phyloP scores from a whole-genome alignment of 2,888 invertebrate genomes.

The Andrena trimmerana region DNA sequence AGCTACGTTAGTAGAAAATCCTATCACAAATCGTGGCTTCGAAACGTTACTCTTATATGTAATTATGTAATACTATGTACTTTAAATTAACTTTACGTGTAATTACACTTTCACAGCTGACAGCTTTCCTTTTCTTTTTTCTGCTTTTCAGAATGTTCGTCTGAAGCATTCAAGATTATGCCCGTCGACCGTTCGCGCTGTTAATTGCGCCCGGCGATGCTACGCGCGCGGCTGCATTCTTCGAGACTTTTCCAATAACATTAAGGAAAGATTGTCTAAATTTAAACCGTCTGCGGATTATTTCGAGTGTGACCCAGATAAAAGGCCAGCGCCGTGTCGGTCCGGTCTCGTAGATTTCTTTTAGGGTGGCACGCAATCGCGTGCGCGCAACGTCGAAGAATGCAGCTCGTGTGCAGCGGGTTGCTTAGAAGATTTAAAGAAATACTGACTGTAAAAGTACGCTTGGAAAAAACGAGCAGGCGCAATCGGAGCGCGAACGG shows the following conservation, averaged over 20 bases:
- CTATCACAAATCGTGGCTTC: constrained; percentile 58
- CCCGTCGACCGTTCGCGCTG: constrained; percentile 44
- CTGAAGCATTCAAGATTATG: constrained; percentile 38
- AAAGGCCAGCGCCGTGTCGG: neutral
- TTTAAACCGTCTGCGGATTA: constrained; percentile 6
- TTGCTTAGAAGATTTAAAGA: neutral
- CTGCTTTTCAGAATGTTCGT: constrained; percentile 28
- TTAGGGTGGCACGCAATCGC: neutral
- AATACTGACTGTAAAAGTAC: neutral
- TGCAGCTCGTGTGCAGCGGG: neutral
- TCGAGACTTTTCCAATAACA: constrained; percentile 15
- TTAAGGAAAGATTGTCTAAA: constrained; percentile 15
- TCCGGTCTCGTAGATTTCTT: neutral
- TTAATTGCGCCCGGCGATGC: constrained; percentile 2
- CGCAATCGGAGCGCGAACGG: constrained; percentile 44
- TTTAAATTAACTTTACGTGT: constrained; percentile 49
- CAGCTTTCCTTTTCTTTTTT: constrained; percentile 11
- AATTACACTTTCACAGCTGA: constrained; percentile 60
- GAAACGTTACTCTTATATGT: constrained; percentile 44
- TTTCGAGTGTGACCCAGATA: constrained; percentile 1
- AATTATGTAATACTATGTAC: constrained; percentile 44
- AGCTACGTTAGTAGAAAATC: constrained; percentile 54
- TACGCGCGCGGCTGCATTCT: neutral
- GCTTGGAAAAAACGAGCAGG: neutral
- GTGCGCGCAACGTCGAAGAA: neutral